A percentile compares a stretch with the other conserved stretches of the same genome.
Conservation (phyloP, 1,140 invertebrate species). For the Panagrolaimus sp. region DNA sequence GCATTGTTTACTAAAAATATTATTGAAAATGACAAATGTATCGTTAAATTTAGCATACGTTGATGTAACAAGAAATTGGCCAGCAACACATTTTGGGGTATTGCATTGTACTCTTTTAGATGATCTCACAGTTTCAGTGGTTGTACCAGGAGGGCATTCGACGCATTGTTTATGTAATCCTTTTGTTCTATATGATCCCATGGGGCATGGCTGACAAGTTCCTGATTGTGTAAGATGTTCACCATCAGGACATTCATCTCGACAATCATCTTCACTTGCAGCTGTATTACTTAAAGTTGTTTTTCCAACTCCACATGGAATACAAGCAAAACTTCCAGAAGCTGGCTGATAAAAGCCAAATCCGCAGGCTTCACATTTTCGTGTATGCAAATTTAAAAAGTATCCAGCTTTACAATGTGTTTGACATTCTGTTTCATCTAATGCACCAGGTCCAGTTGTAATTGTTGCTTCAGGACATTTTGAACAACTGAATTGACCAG, state of each 20-base stretch:
- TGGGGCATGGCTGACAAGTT: slow-evolving; percentile 81
- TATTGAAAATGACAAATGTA: background rate
- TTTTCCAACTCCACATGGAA: slow-evolving; percentile 81
- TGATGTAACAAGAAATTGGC: slow-evolving; percentile 76
- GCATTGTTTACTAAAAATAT: slow-evolving; percentile 69
- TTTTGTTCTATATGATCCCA: slow-evolving; percentile 79
- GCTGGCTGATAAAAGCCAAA: slow-evolving; percentile 86
- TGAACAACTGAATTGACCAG: slow-evolving; percentile 83
- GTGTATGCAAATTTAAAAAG: slow-evolving; percentile 62
- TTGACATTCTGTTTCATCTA: slow-evolving; percentile 76
- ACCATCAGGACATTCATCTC: slow-evolving; percentile 60
- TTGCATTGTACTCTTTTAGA: slow-evolving; percentile 82
- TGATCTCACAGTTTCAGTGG: slow-evolving; percentile 76
- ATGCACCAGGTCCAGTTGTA: slow-evolving; percentile 75
- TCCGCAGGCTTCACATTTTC: slow-evolving; percentile 79
- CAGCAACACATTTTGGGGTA: slow-evolving; percentile 65
- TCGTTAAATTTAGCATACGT: slow-evolving; percentile 53
- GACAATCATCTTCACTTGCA: slow-evolving; percentile 71
- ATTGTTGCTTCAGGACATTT: slow-evolving; percentile 69
- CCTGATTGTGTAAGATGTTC: slow-evolving; percentile 70
- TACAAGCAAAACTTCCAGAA: slow-evolving; percentile 81
- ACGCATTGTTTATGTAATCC: slow-evolving; percentile 80
- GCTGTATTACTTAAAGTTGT: slow-evolving; percentile 74
- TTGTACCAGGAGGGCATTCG: slow-evolving; percentile 77
- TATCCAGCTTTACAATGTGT: slow-evolving; percentile 49